Conservation (phyloP, 1,140 invertebrate genomes). For the Trichoplusia ni region DNA sequence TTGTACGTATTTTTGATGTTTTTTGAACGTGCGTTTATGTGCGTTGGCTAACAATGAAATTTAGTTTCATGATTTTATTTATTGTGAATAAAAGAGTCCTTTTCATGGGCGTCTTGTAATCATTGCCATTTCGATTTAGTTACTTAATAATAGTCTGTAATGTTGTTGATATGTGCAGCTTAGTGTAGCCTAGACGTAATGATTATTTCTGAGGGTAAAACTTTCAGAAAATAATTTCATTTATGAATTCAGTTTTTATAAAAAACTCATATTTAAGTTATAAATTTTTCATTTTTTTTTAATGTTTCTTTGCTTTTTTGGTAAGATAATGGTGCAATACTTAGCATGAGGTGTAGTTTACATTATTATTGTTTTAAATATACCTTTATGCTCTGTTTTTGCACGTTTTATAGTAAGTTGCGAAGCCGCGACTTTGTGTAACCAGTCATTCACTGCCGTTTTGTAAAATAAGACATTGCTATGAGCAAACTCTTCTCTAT, state of each 20-base stretch:
- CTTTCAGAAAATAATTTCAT: slow-evolving; percentile 38
- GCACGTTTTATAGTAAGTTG: slow-evolving; percentile 41
- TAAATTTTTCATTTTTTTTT: slow-evolving; percentile 3
- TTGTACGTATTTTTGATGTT: slow-evolving; percentile 5
- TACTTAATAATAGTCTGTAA: slow-evolving; percentile 46
- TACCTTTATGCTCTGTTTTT: slow-evolving; percentile 51
- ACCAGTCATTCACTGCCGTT: slow-evolving; percentile 74
- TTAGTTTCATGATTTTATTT: slow-evolving; percentile 8
- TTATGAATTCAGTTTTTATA: slow-evolving; percentile 39
- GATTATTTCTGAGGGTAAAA: slow-evolving; percentile 46
- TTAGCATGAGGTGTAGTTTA: slow-evolving; percentile 48
- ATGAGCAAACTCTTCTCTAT: slow-evolving; percentile 59
- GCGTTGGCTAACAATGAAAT: neutral
- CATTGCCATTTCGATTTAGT: slow-evolving; percentile 60
- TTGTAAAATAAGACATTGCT: slow-evolving; percentile 59
- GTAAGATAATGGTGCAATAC: slow-evolving; percentile 48
- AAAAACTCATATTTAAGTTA: slow-evolving; percentile 40
- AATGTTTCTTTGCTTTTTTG: slow-evolving; percentile 2
- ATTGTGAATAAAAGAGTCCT: slow-evolving; percentile 8
- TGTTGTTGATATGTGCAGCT: slow-evolving; percentile 48
- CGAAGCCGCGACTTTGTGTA: slow-evolving; percentile 45
- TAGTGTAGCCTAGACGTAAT: slow-evolving; percentile 31
- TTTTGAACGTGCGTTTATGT: neutral
- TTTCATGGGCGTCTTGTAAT: slow-evolving; percentile 32
- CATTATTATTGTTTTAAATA: slow-evolving; percentile 5